These are phyloP conservation scores for Dasysyrphus tricinctus DNA, from an alignment of 2,888 invertebrate species.

Conservation along the genomic window DNA sequence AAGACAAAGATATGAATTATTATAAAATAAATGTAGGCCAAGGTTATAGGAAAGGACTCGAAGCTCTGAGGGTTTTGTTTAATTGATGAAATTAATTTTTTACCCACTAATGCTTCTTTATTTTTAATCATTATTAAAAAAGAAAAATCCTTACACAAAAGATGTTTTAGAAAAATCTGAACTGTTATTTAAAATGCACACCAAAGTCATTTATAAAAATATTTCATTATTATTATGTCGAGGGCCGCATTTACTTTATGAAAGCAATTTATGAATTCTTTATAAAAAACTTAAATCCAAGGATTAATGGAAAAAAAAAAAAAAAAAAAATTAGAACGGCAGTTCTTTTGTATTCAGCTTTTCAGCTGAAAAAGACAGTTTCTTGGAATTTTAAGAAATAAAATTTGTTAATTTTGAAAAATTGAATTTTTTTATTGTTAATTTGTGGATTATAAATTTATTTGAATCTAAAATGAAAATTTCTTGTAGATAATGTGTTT, in stretches of 20 bases:
- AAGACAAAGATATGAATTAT: conserved; percentile 20
- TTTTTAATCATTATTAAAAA: not conserved
- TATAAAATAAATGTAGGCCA: conserved; percentile 16
- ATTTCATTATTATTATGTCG: not conserved
- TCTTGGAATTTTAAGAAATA: too few species aligned
- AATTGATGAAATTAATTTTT: conserved; percentile 1
- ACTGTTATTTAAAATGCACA: not conserved
- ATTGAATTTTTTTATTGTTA: too few species aligned
- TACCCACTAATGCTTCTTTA: not conserved
- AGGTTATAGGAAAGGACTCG: not conserved
- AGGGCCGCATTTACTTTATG: not conserved
- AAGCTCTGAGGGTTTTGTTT: not conserved
- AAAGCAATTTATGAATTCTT: not conserved
- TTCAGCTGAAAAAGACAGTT: too few species aligned
- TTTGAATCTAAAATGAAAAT: too few species aligned
- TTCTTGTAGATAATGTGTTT: too few species aligned
- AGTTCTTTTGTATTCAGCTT: too few species aligned
- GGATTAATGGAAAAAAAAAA: not conserved
- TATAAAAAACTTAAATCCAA: not conserved
- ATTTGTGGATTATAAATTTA: too few species aligned
- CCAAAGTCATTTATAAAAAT: not conserved
- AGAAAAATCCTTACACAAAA: not conserved
- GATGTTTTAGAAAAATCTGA: not conserved
- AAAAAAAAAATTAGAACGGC: not conserved
- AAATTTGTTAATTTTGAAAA: too few species aligned